These are phyloP conservation scores for Odontomyia ornata DNA, from an alignment of 2,888 invertebrate genomes.

Conservation along the genomic window DNA sequence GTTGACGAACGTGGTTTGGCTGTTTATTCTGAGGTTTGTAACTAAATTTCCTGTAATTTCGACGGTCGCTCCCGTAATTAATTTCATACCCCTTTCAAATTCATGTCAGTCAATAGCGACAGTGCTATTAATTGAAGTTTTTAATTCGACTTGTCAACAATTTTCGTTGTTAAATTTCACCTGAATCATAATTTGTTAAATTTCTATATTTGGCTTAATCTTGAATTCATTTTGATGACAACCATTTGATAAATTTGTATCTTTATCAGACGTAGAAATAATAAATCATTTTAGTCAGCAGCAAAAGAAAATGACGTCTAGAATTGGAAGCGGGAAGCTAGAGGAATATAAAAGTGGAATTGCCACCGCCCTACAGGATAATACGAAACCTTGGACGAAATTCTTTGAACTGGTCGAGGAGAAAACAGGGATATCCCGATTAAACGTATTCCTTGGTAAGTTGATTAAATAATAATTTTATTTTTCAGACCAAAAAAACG, in stretches of 20 bases:
- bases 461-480: too few species aligned
- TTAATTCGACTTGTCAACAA: too few species aligned
- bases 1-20: background rate
- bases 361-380: conserved; percentile 72
- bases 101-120: background rate
- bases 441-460: conserved; percentile 83
- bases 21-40: background rate
- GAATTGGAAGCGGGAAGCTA: conserved; percentile 63
- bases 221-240: too few species aligned
- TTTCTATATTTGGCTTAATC: background rate
- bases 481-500: too few species aligned
- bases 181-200: background rate
- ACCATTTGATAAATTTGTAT: background rate
- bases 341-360: conserved; percentile 69
- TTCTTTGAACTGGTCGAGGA: conserved; percentile 73
- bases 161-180: background rate
- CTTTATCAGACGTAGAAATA: too few species aligned
- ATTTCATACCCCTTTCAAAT: background rate
- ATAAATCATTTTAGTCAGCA: background rate
- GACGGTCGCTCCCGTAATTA: background rate
- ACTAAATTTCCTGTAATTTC: background rate
- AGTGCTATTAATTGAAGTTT: too few species aligned
- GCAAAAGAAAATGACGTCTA: background rate
- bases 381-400: conserved; percentile 76
- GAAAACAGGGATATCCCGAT: conserved; percentile 77